These are phyloP conservation scores for Sardina pilchardus DNA, from an alignment of 2,113 vertebrate genomes.

Conservation along the genomic window DNA sequence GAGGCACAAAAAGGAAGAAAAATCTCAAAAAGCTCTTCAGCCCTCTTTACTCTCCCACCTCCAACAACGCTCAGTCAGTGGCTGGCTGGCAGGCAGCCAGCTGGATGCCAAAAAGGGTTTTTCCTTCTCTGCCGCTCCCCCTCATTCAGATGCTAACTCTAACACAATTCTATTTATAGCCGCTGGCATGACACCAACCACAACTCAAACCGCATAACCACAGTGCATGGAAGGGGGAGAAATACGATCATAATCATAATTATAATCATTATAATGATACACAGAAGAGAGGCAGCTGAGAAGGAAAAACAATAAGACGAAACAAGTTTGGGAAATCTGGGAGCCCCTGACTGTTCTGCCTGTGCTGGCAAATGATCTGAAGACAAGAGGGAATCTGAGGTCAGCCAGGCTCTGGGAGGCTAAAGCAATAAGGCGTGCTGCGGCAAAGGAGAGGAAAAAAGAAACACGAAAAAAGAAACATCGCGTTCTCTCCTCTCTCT, in stretches of 20 bases:
- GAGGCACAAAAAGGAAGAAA: neutral
- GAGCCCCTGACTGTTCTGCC: neutral
- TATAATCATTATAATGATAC: conserved; percentile 34
- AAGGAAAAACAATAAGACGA: conserved; percentile 7
- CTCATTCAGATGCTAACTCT: conserved; percentile 70
- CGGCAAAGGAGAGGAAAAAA: neutral
- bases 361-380: neutral
- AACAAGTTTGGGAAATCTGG: no score
- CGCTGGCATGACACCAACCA: conserved; percentile 71
- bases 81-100: conserved; percentile 69
- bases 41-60: conserved; percentile 71
- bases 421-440: conserved; percentile 26
- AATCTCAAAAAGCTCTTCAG: conserved; percentile 44
- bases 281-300: neutral
- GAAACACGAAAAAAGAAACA: neutral
- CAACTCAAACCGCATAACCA: conserved; percentile 65
- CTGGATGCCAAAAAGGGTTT: conserved; percentile 75
- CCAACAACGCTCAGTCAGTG: conserved; percentile 53
- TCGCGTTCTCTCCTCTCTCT: no score
- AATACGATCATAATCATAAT: conserved; percentile 29
- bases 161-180: conserved; percentile 77
- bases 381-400: conserved; percentile 20
- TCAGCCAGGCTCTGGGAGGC: conserved; percentile 24
- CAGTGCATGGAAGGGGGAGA: conserved; percentile 22
- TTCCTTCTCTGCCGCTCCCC: conserved; percentile 67